Evolutionary conservation across 1,140 invertebrate genomes (phyloP), one percentile per base, ranked within the genome.

Genomic region (Dinothrombium tinctorium): DNA sequence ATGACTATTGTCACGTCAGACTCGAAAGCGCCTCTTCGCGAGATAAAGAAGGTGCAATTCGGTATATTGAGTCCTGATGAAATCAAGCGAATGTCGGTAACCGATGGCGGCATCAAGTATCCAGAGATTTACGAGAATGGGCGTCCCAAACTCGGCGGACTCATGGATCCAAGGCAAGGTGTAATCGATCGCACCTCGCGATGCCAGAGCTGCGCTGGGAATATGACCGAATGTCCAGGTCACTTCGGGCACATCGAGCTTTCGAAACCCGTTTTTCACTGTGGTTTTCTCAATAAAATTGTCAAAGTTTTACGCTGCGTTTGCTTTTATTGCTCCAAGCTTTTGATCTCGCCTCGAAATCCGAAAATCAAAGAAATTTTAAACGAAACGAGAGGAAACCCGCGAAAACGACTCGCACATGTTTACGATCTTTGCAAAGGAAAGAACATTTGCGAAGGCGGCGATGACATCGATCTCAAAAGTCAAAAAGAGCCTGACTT

Each of bases 161-260:
- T 99, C 29, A 96, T 98, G 89, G 94, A 99, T 59, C 94, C 94
- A 0, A 65, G 92, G 22, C 94, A 99, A 64, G 94, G 94, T 44
- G 87, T 92, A 9, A 82, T 96, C 19, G 92, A 98, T 54, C 68
- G 87, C 48, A 74, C 71, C 47, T 82, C 81, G 15, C 66, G 86
- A 35, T 99, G 92, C 59, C 87, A 92, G 58, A 98, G 92, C 0
- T 99, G 94, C 62, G 89, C 89, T 37, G 90, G 74, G 19, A 94
- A 87, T 52, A 87, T 95, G 80, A 78, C 79, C 2, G 89, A 98
- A 59, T 99, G 94, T 60, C 87, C 90, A 14, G 94, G 94, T 1
- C 94, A 99, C 60, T 99, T 99, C 67, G 94, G 90, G n/a, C 94
- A 99, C 56, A 80, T 99, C 47, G 87, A 98, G 59, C 63, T 99